phyloP scores from a whole-genome alignment of 1,140 invertebrate species.

The Rhagoletis pomonella region DNA sequence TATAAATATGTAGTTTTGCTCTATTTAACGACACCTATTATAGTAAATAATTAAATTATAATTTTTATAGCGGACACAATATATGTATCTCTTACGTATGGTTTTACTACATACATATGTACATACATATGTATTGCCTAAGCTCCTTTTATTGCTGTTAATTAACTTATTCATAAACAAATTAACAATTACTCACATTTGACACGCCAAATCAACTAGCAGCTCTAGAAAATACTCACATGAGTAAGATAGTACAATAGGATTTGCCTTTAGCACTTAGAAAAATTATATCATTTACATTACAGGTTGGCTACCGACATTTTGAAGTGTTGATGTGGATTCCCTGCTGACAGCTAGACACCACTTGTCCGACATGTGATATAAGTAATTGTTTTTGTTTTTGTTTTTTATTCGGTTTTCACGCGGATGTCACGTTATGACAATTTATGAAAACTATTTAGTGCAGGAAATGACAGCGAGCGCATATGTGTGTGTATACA shows the following conservation, averaged over 20 bases:
- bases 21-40: no score
- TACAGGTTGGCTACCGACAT: neutral
- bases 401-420: slow-evolving; percentile 3
- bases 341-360: neutral
- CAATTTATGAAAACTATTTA: slow-evolving; percentile 30
- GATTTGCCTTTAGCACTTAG: no score
- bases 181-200: slow-evolving; percentile 35
- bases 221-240: no score
- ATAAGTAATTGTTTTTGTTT: neutral
- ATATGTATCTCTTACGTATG: no score
- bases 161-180: neutral
- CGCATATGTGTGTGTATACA: neutral
- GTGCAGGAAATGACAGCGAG: neutral
- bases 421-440: slow-evolving; percentile 30
- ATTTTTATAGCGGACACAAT: no score
- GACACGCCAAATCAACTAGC: neutral
- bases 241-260: no score
- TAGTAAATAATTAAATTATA: no score
- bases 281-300: neutral
- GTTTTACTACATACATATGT: no score
- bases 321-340: slow-evolving; percentile 34
- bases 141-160: neutral
- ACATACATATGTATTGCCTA: no score
- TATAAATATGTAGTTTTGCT: no score
- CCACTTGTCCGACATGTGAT: neutral